Evolutionary conservation across 2,888 invertebrate species (phyloP), one percentile per base, ranked within the genome.

Genomic region (Gerris lacustris): DNA sequence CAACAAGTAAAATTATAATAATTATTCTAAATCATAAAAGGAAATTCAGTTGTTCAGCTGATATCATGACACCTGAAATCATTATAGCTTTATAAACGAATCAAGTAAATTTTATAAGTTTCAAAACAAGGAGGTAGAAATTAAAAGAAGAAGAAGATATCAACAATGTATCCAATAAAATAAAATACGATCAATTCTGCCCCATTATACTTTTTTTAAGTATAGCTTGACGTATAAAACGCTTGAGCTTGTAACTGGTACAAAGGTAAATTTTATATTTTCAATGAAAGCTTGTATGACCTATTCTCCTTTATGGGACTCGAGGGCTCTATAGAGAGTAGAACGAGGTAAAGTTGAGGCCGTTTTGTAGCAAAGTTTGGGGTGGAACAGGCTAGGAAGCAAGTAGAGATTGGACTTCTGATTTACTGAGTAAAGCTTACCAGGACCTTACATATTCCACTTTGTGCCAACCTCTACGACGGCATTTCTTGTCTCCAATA

Each of bases 221-320:
- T 31, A n/a, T n/a, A 31, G 31, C 31, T 31, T 31, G 31, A 31
- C 31, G 4, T 31, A 4, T 31, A 31, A 31, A 31, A 31, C 31
- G 31, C 31, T 31, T 31, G 31, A 31, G 31, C 31, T 31, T 15
- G 55, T 55, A 55, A 55, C 55, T 55, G 55, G 9, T 4, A 11
- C 55, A 55, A 15, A 55, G 55, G 55, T 55, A 55, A 55, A 55
- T 55, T 55, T 55, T 55, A 55, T 55, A 55, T 55, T 55, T 55
- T 55, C 55, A 55, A 55, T 55, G 55, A 55, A 55, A 55, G 9
- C 55, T 55, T 15, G 55, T 55, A 55, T 55, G 55, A 55, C 55
- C 55, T 55, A 55, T 55, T 55, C 55, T 55, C 55, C 2, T 55
- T 55, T 55, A 55, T 55, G 55, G 55, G 55, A 15, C 55, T 55